phyloP scores from a whole-genome alignment of 2,113 vertebrate genomes.

The Neofelis nebulosa region DNA sequence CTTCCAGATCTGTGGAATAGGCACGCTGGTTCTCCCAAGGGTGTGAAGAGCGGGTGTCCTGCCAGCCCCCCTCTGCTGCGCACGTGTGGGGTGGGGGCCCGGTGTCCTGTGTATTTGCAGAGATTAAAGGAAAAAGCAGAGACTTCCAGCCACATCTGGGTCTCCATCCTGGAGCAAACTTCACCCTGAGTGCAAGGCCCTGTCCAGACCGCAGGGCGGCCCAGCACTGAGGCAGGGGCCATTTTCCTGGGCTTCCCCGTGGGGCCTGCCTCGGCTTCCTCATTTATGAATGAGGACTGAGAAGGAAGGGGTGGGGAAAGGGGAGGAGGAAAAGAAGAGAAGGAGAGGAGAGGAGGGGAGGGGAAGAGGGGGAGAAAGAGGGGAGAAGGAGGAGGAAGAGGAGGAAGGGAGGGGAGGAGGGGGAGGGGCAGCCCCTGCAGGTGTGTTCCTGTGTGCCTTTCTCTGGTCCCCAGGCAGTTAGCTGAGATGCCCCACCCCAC shows the following conservation, averaged over 20 bases:
- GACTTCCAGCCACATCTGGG: neutral
- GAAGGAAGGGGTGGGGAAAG: neutral
- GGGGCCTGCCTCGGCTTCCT: neutral
- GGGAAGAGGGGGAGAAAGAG: neutral
- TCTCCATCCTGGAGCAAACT: neutral
- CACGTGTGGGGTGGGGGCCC: no score
- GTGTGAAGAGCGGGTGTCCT: neutral
- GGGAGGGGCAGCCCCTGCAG: neutral
- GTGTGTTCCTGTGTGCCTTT: fast-evolving
- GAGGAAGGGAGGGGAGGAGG: neutral
- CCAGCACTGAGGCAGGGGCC: neutral
- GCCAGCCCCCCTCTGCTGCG: neutral
- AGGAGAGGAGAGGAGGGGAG: no score
- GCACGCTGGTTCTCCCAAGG: fast-evolving
- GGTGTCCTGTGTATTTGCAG: neutral
- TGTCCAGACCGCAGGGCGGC: fast-evolving
- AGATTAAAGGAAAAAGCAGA: no score
- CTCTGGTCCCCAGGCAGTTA: no score
- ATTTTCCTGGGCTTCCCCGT: neutral
- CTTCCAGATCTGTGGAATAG: neutral
- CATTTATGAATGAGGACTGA: neutral
- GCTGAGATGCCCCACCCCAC: no score
- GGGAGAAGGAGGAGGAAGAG: neutral
- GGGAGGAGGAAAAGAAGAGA: no score
- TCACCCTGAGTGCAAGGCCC: neutral